These are phyloP conservation scores for Accipiter virgatus DNA, from an alignment of 2,113 vertebrate genomes.

Conservation along the genomic window DNA sequence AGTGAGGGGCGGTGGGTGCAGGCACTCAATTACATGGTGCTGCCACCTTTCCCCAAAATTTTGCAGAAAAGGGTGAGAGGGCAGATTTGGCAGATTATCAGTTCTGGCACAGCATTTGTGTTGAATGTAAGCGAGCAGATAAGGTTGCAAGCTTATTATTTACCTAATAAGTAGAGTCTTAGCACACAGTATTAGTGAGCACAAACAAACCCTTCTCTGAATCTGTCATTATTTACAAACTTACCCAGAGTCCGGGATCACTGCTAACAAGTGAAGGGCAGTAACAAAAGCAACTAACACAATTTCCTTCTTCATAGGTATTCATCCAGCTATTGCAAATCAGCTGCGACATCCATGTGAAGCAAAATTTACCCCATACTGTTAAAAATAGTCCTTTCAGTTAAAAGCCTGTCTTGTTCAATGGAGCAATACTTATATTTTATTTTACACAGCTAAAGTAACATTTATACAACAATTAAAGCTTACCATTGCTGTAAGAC, in stretches of 20 bases:
- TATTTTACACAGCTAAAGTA: constrained; percentile 52
- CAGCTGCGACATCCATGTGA: neutral
- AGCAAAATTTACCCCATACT: neutral
- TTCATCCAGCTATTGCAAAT: neutral
- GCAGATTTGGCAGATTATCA: neutral
- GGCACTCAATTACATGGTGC: neutral
- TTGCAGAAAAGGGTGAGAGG: neutral
- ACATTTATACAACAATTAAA: constrained; percentile 58
- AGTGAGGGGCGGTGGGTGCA: neutral
- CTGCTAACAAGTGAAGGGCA: neutral
- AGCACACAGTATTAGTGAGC: neutral
- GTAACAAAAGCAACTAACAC: neutral
- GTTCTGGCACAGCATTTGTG: neutral
- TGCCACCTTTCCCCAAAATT: neutral
- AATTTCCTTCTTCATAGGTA: neutral
- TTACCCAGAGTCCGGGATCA: neutral
- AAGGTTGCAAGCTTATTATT: neutral
- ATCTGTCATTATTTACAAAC: neutral
- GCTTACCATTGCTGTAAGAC: constrained; percentile 83
- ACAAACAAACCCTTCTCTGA: neutral
- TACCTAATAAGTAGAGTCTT: neutral
- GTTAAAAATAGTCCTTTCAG: constrained; percentile 10
- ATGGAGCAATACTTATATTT: constrained; percentile 7
- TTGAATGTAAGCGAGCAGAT: neutral
- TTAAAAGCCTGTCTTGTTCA: constrained; percentile 25